phyloP scores from a whole-genome alignment of 1,140 invertebrate species.

The Drosophila navojoa region DNA sequence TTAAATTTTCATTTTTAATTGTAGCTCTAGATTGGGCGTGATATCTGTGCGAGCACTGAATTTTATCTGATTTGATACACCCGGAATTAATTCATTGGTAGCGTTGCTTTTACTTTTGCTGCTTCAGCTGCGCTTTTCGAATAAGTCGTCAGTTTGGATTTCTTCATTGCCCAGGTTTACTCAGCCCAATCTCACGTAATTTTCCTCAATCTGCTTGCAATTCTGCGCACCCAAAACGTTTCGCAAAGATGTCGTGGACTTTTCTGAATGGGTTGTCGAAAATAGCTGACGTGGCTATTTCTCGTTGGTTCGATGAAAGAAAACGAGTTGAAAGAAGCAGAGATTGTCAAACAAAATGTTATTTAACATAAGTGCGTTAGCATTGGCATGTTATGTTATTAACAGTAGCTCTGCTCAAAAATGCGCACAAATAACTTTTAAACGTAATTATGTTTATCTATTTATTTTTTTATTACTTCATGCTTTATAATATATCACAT shows the following conservation, averaged over 20 bases:
- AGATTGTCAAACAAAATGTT: slow-evolving; percentile 24
- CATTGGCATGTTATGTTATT: neutral
- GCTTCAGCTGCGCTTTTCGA: slow-evolving; percentile 54
- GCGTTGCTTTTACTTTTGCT: slow-evolving; percentile 38
- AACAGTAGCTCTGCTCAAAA: neutral
- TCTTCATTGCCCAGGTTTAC: slow-evolving; percentile 69
- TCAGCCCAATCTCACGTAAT: slow-evolving; percentile 66
- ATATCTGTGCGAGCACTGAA: slow-evolving; percentile 45
- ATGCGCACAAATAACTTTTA: neutral
- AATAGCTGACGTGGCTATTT: slow-evolving; percentile 62
- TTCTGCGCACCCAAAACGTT: slow-evolving; percentile 43
- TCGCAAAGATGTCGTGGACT: slow-evolving; percentile 85
- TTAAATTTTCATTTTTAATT: slow-evolving; percentile 63
- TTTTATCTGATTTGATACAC: slow-evolving; percentile 57
- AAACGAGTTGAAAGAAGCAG: slow-evolving; percentile 8
- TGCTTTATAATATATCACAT: neutral
- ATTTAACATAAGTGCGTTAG: slow-evolving; percentile 3
- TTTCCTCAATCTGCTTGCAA: slow-evolving; percentile 59
- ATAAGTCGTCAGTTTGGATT: slow-evolving; percentile 52
- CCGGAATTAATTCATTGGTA: slow-evolving; percentile 37
- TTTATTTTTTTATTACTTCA: too few species aligned
- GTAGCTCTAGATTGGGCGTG: slow-evolving; percentile 16
- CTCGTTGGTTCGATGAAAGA: slow-evolving; percentile 25
- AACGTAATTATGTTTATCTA: neutral
- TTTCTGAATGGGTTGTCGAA: slow-evolving; percentile 30